phyloP scores from a whole-genome alignment of 2,888 invertebrate species.

The Stenolophus ochropezus region DNA sequence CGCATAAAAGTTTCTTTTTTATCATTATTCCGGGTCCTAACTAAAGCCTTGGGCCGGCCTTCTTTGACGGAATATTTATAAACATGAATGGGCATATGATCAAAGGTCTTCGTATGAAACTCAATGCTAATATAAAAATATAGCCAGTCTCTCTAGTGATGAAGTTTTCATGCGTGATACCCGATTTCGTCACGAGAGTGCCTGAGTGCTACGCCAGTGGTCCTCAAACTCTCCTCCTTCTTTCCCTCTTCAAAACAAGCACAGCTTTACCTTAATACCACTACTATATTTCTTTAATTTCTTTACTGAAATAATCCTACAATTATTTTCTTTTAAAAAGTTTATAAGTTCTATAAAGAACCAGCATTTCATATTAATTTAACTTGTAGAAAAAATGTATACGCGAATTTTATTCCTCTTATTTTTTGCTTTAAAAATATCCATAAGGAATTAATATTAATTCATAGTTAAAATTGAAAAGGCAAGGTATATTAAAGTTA shows the following conservation, averaged over 20 bases:
- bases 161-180: constrained; percentile 49
- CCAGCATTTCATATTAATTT: too few relatives aligned
- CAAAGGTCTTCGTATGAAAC: constrained; percentile 46
- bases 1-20: constrained; percentile 49
- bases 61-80: constrained; percentile 59
- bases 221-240: background rate
- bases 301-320: too few relatives aligned
- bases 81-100: constrained; percentile 59
- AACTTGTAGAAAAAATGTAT: too few relatives aligned
- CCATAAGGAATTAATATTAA: too few relatives aligned
- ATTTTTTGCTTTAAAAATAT: too few relatives aligned
- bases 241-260: background rate
- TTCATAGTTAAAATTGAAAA: too few relatives aligned
- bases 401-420: too few relatives aligned
- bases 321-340: too few relatives aligned
- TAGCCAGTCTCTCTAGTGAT: constrained; percentile 47
- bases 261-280: too few relatives aligned
- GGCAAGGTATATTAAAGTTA: too few relatives aligned
- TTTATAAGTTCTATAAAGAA: too few relatives aligned
- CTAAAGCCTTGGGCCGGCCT: constrained; percentile 37
- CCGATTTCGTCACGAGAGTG: background rate
- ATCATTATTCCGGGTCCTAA: constrained; percentile 45
- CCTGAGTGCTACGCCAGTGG: background rate
- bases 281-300: too few relatives aligned
- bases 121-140: constrained; percentile 57